phyloP scores from a whole-genome alignment of 2,888 invertebrate species.

The Apodemia mormo region DNA sequence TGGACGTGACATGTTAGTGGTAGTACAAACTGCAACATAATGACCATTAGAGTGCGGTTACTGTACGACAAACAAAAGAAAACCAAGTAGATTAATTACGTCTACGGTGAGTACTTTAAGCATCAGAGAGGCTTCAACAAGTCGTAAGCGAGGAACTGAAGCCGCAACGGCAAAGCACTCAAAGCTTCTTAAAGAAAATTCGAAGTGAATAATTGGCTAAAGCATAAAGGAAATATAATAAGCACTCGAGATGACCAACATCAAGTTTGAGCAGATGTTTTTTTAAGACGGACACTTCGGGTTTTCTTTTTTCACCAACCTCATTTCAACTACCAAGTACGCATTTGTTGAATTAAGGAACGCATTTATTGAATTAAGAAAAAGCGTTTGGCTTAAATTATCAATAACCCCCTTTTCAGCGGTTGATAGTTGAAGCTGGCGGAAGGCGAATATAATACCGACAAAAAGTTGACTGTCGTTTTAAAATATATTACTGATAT shows the following conservation, averaged over 20 bases:
- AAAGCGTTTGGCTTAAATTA: constrained; percentile 57
- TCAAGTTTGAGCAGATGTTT: constrained; percentile 23
- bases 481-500: neutral
- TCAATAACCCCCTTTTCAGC: constrained; percentile 67
- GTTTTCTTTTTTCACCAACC: constrained; percentile 67
- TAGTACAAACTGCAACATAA: constrained; percentile 82
- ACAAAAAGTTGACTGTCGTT: constrained; percentile 58
- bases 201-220: constrained; percentile 54
- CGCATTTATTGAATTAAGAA: constrained; percentile 40
- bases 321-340: constrained; percentile 78
- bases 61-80: constrained; percentile 81
- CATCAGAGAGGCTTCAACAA: constrained; percentile 76
- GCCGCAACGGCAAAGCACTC: constrained; percentile 77
- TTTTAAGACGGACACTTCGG: constrained; percentile 56
- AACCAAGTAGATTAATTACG: constrained; percentile 75
- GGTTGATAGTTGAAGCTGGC: constrained; percentile 76
- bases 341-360: constrained; percentile 45
- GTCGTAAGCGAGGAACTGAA: constrained; percentile 75
- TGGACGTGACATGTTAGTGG: constrained; percentile 82
- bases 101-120: constrained; percentile 77
- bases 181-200: constrained; percentile 67
- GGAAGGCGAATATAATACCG: constrained; percentile 58
- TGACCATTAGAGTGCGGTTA: constrained; percentile 82
- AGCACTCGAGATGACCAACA: constrained; percentile 24
- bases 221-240: constrained; percentile 32